These are phyloP conservation scores for Dicerorhinus sumatrensis DNA, from an alignment of 2,113 vertebrate species.

Conservation along the genomic window DNA sequence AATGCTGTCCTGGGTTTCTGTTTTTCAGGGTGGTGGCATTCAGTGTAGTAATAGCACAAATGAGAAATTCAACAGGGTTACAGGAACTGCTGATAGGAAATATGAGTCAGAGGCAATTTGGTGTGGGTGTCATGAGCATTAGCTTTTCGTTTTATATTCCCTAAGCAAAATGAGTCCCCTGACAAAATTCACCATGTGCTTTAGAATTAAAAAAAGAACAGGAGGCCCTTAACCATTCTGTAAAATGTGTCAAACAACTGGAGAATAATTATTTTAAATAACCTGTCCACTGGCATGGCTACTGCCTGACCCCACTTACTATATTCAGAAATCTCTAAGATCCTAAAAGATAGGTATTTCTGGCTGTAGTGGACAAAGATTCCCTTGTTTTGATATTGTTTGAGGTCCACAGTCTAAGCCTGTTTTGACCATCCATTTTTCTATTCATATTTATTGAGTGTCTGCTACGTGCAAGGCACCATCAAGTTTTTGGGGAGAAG, in stretches of 20 bases:
- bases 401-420: background rate
- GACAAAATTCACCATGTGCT: background rate
- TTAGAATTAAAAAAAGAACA: background rate
- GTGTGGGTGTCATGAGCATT: background rate
- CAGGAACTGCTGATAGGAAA: slow-evolving; percentile 14
- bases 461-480: background rate
- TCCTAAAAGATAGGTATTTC: background rate
- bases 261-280: background rate
- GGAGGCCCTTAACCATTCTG: background rate
- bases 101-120: background rate
- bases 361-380: background rate
- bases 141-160: background rate
- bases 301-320: background rate
- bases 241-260: background rate
- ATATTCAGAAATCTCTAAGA: background rate
- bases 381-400: background rate
- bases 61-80: slow-evolving; percentile 22
- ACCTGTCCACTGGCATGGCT: background rate
- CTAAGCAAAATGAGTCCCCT: background rate
- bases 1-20: background rate
- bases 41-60: background rate
- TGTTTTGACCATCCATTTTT: background rate
- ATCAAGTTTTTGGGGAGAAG: background rate
- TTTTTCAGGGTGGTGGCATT: slow-evolving; percentile 25
- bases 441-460: background rate